phyloP scores from a whole-genome alignment of 2,113 vertebrate species.

The Actenoides lindsayi region DNA sequence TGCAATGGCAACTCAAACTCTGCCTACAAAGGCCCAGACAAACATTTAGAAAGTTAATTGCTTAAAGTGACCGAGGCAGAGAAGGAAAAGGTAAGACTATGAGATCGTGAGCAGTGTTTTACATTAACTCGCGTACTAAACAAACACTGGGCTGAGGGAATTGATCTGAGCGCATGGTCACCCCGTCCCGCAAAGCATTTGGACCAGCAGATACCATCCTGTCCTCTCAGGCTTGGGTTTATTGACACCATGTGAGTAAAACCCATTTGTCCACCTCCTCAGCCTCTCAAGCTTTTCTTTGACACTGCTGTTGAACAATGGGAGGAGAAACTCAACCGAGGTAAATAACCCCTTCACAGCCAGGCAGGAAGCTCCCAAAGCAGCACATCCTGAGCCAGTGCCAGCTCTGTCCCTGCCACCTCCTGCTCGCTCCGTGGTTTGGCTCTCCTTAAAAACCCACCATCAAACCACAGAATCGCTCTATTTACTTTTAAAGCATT shows the following conservation, averaged over 20 bases:
- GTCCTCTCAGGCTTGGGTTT: not conserved
- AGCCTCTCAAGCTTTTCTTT: not conserved
- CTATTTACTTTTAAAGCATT: not conserved
- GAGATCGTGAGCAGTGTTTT: not conserved
- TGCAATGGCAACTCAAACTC: not conserved
- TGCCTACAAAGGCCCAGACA: not conserved
- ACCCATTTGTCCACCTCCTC: not conserved
- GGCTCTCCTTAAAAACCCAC: not conserved
- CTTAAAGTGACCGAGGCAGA: not conserved
- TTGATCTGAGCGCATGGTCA: not conserved
- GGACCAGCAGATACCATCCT: not conserved
- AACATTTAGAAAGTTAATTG: not conserved
- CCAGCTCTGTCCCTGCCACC: not conserved
- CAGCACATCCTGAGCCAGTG: not conserved
- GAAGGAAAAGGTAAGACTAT: not conserved
- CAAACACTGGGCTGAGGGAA: not conserved
- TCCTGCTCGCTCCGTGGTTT: not conserved
- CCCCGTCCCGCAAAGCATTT: rapidly evolving
- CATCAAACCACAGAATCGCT: not conserved
- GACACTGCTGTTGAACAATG: rapidly evolving
- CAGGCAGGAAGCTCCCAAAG: not conserved
- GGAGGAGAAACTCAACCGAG: not conserved
- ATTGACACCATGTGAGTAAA: not conserved
- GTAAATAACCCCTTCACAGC: not conserved
- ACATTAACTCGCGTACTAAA: not conserved